phyloP scores from a whole-genome alignment of 2,797 vertebrate genomes.

The Caiman crocodilus region DNA sequence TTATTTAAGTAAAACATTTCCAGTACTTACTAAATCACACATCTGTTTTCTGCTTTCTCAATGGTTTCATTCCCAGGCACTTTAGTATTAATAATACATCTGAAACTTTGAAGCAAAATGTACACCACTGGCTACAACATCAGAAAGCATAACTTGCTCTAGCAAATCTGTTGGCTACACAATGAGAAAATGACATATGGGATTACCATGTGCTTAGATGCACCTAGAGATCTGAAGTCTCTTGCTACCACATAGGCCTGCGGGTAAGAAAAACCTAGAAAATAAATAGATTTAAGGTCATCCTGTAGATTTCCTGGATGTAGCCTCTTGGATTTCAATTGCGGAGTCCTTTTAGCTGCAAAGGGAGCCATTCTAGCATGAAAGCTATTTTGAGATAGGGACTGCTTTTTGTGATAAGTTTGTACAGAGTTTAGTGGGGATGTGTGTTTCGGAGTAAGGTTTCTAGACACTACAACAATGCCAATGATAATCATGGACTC shows the following conservation, averaged over 20 bases:
- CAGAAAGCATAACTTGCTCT: rapidly evolving
- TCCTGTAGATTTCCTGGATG: neutral
- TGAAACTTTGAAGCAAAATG: neutral
- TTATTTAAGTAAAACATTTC: neutral
- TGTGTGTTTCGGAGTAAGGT: neutral
- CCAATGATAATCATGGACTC: neutral
- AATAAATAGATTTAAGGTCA: neutral
- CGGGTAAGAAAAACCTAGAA: neutral
- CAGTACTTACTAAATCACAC: neutral
- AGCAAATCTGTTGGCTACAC: neutral
- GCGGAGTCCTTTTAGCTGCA: neutral
- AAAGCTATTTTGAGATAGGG: neutral
- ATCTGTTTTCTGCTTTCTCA: neutral
- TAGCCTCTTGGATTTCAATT: neutral
- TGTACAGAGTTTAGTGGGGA: rapidly evolving
- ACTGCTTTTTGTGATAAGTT: neutral
- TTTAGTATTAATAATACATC: neutral
- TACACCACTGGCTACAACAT: neutral
- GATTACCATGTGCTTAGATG: neutral
- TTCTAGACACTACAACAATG: neutral
- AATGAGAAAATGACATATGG: neutral
- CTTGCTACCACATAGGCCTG: neutral
- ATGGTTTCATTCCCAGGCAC: neutral
- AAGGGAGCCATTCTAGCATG: neutral
- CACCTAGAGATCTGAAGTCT: rapidly evolving